A percentile compares a stretch with the other conserved stretches of the same genome.
Evolutionary conservation across 2,113 vertebrate genomes (phyloP).

Genomic region (Sitta europaea): DNA sequence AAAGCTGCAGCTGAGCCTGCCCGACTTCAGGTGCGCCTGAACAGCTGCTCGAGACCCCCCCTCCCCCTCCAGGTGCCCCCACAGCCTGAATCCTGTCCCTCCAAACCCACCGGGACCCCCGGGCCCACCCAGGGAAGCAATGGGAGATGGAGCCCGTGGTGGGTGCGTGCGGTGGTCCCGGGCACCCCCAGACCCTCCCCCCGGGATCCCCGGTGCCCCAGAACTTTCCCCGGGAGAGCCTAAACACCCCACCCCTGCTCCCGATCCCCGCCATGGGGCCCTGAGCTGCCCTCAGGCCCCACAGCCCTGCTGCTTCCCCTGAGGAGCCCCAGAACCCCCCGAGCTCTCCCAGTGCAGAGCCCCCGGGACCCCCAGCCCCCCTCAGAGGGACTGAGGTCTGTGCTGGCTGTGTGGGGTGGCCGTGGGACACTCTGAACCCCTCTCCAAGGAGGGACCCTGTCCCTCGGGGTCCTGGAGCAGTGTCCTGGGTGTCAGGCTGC

Average conservation of each 20-base stretch:
- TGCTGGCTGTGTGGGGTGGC: background rate
- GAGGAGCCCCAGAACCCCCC: no score
- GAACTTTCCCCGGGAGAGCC: background rate
- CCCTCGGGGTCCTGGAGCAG: rapidly evolving
- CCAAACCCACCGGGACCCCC: no score
- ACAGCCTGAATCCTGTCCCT: rapidly evolving
- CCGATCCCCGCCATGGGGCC: rapidly evolving
- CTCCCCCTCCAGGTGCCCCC: background rate
- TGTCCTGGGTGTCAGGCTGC: background rate
- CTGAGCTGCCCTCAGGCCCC: background rate
- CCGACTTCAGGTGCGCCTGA: conserved; percentile 86
- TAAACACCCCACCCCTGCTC: no score
- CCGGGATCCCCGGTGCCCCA: background rate
- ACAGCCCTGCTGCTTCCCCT: no score
- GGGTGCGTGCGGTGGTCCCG: no score
- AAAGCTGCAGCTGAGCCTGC: conserved; percentile 88
- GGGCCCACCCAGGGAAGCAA: background rate
- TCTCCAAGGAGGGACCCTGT: rapidly evolving
- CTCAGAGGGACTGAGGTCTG: rapidly evolving
- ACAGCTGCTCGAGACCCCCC: no score
- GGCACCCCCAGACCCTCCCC: rapidly evolving
- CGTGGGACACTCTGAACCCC: rapidly evolving
- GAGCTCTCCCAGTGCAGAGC: background rate
- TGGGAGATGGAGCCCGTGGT: rapidly evolving
- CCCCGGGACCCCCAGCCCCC: background rate